Conservation (phyloP, 2,113 vertebrate species). For the Oostethus manadensis region DNA sequence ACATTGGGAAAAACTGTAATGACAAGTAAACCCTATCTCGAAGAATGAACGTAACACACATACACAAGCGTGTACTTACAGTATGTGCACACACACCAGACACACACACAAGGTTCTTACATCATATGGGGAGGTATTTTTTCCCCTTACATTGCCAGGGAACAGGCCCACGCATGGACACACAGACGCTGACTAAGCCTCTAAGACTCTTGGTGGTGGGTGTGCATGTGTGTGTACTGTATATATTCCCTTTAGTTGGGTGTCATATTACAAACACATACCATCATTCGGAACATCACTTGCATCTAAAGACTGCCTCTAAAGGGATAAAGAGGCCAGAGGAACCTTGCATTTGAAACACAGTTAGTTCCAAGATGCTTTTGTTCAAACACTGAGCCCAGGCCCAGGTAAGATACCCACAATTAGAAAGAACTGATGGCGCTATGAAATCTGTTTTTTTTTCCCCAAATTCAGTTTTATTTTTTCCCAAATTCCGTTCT, state of each 20-base stretch:
- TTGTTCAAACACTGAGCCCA: background rate
- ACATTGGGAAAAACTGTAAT: slow-evolving; percentile 55
- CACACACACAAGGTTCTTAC: slow-evolving; percentile 57
- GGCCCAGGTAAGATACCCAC: too few relatives aligned
- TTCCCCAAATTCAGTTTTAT: too few relatives aligned
- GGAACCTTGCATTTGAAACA: background rate
- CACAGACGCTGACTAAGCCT: slow-evolving; percentile 67
- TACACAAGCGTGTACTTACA: background rate
- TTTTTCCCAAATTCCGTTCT: too few relatives aligned
- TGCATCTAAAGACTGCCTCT: background rate
- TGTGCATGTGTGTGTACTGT: slow-evolving; percentile 1
- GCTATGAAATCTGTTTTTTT: too few relatives aligned
- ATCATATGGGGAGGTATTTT: slow-evolving; percentile 76
- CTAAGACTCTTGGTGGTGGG: slow-evolving; percentile 37
- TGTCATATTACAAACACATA: slow-evolving; percentile 1
- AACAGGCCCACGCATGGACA: slow-evolving; percentile 71
- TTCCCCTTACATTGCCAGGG: slow-evolving; percentile 69
- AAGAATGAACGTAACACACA: slow-evolving; percentile 39
- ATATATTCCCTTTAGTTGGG: background rate
- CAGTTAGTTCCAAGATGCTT: background rate
- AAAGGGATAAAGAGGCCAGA: background rate
- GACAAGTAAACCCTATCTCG: slow-evolving; percentile 44
- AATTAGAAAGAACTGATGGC: too few relatives aligned
- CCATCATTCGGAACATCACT: background rate
- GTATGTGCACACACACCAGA: slow-evolving; percentile 4